Conservation (phyloP, 1,140 invertebrate species). For the Pseudomyrmex flavicornis region DNA sequence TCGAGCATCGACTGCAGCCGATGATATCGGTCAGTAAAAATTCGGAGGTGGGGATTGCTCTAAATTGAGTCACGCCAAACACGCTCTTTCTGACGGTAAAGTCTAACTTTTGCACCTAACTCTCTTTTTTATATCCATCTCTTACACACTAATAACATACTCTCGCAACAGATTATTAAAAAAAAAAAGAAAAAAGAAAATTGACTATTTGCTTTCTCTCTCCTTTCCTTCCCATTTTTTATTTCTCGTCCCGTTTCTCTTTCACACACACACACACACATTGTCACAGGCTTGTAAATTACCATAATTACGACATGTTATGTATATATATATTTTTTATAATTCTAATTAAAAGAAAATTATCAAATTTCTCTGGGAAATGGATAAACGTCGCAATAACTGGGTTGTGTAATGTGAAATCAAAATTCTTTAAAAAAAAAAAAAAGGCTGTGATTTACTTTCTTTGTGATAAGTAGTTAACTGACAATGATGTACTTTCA, state of each 20-base stretch:
- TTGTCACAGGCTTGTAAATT: neutral
- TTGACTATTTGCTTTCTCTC: slow-evolving; percentile 59
- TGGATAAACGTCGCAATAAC: no score
- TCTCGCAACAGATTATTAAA: neutral
- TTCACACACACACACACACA: slow-evolving; percentile 7
- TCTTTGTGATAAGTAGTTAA: no score
- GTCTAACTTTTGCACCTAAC: slow-evolving; percentile 73
- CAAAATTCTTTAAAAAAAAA: no score
- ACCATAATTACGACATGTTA: slow-evolving; percentile 9
- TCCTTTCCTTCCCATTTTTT: slow-evolving; percentile 18
- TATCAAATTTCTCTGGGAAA: no score
- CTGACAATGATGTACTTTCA: no score
- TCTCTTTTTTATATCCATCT: slow-evolving; percentile 46
- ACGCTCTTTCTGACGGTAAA: slow-evolving; percentile 73
- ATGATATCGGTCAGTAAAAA: slow-evolving; percentile 82
- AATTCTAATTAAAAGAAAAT: no score
- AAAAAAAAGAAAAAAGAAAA: neutral
- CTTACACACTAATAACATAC: slow-evolving; percentile 55
- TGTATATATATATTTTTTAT: no score
- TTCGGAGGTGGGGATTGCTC: slow-evolving; percentile 72
- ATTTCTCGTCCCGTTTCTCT: neutral
- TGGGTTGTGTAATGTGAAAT: no score
- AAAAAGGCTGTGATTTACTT: no score
- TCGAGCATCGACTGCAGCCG: slow-evolving; percentile 82
- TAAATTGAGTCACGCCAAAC: slow-evolving; percentile 75